Evolutionary conservation across 2,797 vertebrate genomes (phyloP).

Genomic region (Pangasius macronema): DNA sequence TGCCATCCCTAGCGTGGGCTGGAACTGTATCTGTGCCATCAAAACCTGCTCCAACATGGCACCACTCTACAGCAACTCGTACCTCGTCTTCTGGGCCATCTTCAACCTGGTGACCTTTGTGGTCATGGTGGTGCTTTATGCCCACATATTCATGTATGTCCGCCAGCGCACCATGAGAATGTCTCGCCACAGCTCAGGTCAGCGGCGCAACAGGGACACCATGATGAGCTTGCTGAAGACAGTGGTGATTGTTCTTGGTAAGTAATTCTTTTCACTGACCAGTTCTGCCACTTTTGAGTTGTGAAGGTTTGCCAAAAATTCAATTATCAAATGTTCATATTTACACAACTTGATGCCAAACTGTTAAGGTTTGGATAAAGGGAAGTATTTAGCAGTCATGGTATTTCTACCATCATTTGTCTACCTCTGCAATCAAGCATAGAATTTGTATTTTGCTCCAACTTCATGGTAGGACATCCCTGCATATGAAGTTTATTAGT

Average conservation of each 20-base stretch:
- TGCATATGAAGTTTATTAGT: neutral
- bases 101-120: constrained; percentile 98
- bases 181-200: constrained; percentile 96
- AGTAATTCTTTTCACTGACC: constrained; percentile 10
- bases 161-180: constrained; percentile 99
- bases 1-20: constrained; percentile 95
- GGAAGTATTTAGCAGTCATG: neutral
- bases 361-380: neutral
- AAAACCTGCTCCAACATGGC: constrained; percentile 95
- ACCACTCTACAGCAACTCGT: constrained; percentile 97
- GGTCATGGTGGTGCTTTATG: constrained; percentile 97
- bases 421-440: neutral
- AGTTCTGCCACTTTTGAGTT: neutral
- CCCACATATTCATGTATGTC: constrained; percentile 98
- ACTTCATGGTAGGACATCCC: neutral
- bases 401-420: neutral
- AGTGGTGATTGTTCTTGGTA: constrained; percentile 95
- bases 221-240: constrained; percentile 99
- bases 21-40: constrained; percentile 97
- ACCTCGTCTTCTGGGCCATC: constrained; percentile 97
- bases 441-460: neutral
- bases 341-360: neutral
- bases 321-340: neutral
- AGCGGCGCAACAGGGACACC: constrained; percentile 93
- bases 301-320: neutral